phyloP scores from a whole-genome alignment of 2,113 vertebrate species.

The Lagopus leucura region DNA sequence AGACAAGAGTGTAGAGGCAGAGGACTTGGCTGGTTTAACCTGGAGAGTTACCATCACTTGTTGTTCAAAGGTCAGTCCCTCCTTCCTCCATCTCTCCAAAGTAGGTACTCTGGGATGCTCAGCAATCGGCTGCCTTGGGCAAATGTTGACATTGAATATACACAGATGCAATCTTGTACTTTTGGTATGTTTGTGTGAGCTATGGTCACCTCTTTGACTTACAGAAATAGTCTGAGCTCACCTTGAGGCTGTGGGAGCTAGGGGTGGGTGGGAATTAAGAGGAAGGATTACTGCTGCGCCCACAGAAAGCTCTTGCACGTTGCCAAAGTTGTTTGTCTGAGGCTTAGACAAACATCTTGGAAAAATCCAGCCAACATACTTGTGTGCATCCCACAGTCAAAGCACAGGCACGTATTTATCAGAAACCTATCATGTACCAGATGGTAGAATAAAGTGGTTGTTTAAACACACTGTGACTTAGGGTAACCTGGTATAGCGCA shows the following conservation, averaged over 20 bases:
- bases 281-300: neutral
- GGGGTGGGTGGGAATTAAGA: neutral
- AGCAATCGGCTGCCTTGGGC: neutral
- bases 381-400: constrained; percentile 49
- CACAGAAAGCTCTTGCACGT: neutral
- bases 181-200: neutral
- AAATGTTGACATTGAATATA: neutral
- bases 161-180: neutral
- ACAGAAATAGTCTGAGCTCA: neutral
- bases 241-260: neutral
- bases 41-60: neutral
- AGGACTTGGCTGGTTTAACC: neutral
- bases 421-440: constrained; percentile 67
- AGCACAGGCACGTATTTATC: constrained; percentile 60
- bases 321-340: constrained; percentile 33
- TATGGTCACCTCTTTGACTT: neutral
- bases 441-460: constrained; percentile 74
- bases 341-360: constrained; percentile 41
- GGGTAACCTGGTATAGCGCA: constrained; percentile 69
- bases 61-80: neutral
- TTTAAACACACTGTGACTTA: constrained; percentile 69
- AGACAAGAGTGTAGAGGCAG: neutral
- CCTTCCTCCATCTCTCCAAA: neutral
- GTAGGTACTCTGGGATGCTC: neutral
- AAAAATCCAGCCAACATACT: constrained; percentile 40